Evolutionary conservation across 1,140 invertebrate species (phyloP).

Genomic region (Arion vulgaris): DNA sequence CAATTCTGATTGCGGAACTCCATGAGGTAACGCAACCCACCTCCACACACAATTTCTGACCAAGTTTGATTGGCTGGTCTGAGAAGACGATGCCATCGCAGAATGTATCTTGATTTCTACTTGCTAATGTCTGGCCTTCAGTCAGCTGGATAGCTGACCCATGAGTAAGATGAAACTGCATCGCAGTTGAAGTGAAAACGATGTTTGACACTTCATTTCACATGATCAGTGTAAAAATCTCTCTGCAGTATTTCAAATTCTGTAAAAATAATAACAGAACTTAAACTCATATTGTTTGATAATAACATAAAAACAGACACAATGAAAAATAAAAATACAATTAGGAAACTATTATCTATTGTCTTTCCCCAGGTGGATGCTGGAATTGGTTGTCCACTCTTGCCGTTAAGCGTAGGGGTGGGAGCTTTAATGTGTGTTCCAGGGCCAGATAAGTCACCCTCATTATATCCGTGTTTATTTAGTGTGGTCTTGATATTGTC

Average conservation of each 20-base stretch:
- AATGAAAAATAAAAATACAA: no score
- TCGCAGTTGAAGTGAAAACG: slow-evolving; percentile 34
- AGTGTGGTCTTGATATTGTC: no score
- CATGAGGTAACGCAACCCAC: slow-evolving; percentile 62
- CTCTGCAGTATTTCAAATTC: background rate
- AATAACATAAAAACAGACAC: no score
- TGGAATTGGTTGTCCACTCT: no score
- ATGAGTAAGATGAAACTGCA: slow-evolving; percentile 67
- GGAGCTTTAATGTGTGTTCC: no score
- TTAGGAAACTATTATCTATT: no score
- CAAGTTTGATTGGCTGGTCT: slow-evolving; percentile 65
- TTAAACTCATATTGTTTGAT: no score
- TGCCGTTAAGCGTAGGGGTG: no score
- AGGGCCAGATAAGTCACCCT: no score
- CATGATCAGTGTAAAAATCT: background rate
- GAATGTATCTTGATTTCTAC: slow-evolving; percentile 60
- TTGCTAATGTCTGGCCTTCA: slow-evolving; percentile 54
- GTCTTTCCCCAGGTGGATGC: no score
- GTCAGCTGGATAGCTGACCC: slow-evolving; percentile 59
- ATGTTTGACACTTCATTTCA: background rate
- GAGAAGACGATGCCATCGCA: slow-evolving; percentile 72
- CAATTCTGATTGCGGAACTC: slow-evolving; percentile 71
- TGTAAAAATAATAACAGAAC: background rate
- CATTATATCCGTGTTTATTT: no score
- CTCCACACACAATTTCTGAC: slow-evolving; percentile 65